Evolutionary conservation across 2,113 vertebrate species (phyloP).

Genomic region (Symphodus melops): DNA sequence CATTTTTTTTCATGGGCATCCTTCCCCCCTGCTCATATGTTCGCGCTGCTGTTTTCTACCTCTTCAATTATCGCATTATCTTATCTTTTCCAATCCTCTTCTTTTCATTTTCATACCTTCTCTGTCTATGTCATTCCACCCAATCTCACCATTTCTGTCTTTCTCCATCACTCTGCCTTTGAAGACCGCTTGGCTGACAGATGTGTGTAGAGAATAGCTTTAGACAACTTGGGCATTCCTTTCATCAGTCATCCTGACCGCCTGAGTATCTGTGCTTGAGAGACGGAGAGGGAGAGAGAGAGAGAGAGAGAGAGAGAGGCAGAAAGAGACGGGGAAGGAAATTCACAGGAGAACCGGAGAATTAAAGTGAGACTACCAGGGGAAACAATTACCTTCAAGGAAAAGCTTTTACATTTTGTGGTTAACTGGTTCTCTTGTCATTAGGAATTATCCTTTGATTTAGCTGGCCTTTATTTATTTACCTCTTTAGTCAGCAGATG

Average conservation of each 20-base stretch:
- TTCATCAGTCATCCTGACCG: constrained; percentile 67
- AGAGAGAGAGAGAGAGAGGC: background rate
- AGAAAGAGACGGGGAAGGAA: background rate
- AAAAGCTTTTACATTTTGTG: constrained; percentile 8
- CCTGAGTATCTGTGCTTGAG: constrained; percentile 31
- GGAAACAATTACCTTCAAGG: constrained; percentile 48
- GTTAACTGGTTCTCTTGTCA: constrained; percentile 24
- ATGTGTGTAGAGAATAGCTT: constrained; percentile 66
- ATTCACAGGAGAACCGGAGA: constrained; percentile 10
- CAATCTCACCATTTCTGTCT: constrained; percentile 29
- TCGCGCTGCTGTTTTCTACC: background rate
- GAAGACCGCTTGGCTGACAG: constrained; percentile 63
- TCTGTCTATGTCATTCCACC: constrained; percentile 44
- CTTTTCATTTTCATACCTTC: constrained; percentile 34
- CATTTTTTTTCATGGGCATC: background rate
- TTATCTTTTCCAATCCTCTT: background rate
- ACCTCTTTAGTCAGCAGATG: constrained; percentile 8
- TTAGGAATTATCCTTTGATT: constrained; percentile 33
- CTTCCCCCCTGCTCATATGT: background rate
- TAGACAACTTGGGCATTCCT: constrained; percentile 62
- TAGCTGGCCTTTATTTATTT: background rate
- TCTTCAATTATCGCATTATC: constrained; percentile 27
- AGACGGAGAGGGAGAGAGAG: background rate
- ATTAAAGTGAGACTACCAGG: constrained; percentile 1
- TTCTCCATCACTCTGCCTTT: constrained; percentile 44